phyloP scores from a whole-genome alignment of 1,140 invertebrate species.

The Drosophila nikananu region DNA sequence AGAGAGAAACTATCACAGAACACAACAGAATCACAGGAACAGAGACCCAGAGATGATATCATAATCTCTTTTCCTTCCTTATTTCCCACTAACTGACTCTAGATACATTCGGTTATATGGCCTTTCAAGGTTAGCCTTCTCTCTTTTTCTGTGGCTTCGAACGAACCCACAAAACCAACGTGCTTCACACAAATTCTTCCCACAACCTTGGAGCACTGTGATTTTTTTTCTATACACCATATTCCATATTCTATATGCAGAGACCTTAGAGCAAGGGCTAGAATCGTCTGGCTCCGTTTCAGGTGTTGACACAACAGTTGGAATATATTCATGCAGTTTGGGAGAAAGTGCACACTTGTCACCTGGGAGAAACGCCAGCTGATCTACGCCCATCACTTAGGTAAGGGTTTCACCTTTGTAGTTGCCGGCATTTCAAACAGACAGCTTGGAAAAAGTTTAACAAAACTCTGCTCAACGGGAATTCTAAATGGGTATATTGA shows the following conservation, averaged over 20 bases:
- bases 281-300: constrained; percentile 9
- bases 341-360: constrained; percentile 69
- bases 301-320: constrained; percentile 4
- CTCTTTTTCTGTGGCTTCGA: constrained; percentile 9
- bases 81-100: background rate
- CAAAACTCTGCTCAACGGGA: background rate
- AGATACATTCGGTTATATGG: constrained; percentile 25
- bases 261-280: constrained; percentile 6
- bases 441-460: background rate
- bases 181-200: constrained; percentile 36
- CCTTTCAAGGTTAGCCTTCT: constrained; percentile 59
- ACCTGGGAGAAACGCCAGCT: constrained; percentile 62
- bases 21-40: background rate
- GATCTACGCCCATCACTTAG: constrained; percentile 19
- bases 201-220: constrained; percentile 47
- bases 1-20: background rate
- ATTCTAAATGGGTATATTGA: constrained; percentile 2
- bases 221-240: constrained; percentile 6
- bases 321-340: constrained; percentile 70
- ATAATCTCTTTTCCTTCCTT: background rate
- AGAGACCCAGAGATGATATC: background rate
- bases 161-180: constrained; percentile 21
- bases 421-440: background rate
- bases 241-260: constrained; percentile 18
- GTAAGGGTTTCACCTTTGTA: constrained; percentile 6